Evolutionary conservation across 1,140 invertebrate species (phyloP).

Genomic region (Zaprionus taronus): DNA sequence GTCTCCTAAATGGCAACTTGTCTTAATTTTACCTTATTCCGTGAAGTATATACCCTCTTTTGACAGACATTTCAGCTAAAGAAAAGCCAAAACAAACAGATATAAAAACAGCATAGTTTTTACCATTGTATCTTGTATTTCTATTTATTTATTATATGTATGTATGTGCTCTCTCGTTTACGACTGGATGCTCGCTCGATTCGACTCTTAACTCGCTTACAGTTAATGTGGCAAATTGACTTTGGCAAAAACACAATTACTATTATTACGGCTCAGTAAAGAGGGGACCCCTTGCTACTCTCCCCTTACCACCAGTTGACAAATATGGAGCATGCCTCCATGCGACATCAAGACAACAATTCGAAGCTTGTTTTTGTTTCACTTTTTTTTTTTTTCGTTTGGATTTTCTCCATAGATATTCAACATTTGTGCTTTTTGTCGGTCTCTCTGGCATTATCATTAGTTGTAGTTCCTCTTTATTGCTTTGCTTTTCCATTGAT

Average conservation of each 20-base stretch:
- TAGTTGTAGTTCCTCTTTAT: constrained; percentile 50
- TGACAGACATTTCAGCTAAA: neutral
- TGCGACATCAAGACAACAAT: constrained; percentile 28
- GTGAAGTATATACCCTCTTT: neutral
- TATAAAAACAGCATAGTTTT: constrained; percentile 18
- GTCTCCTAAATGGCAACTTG: too few relatives aligned
- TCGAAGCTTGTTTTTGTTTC: constrained; percentile 54
- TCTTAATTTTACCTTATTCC: neutral
- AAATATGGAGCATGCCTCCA: constrained; percentile 56
- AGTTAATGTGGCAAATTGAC: constrained; percentile 70
- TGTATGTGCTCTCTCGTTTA: constrained; percentile 1
- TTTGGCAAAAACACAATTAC: constrained; percentile 56
- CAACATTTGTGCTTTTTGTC: constrained; percentile 49
- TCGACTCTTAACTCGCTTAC: constrained; percentile 33
- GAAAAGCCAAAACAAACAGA: constrained; percentile 20
- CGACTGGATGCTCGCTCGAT: neutral
- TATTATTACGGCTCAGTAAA: constrained; percentile 45
- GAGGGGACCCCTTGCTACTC: neutral
- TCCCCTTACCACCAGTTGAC: constrained; percentile 15
- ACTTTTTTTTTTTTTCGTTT: constrained; percentile 21
- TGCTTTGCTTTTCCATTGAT: constrained; percentile 54
- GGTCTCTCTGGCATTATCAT: constrained; percentile 42
- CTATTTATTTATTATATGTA: constrained; percentile 26
- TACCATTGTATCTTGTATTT: constrained; percentile 26
- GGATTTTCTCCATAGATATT: constrained; percentile 70